Evolutionary conservation across 2,888 invertebrate genomes (phyloP), one percentile per base, ranked within the genome.

Genomic region (Arctia plantaginis): DNA sequence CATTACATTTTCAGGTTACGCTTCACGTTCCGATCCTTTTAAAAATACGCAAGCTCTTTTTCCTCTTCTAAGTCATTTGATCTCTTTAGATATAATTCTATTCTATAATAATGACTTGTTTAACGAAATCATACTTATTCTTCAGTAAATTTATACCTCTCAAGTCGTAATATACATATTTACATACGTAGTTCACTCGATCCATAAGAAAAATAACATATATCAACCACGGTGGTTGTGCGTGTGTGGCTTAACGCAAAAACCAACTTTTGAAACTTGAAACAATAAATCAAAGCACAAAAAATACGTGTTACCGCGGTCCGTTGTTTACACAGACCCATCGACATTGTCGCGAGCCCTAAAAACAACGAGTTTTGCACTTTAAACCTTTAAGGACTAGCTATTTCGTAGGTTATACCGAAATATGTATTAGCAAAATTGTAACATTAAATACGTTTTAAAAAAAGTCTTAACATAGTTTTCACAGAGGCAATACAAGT

Each of bases 221-320:
- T 79, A 87, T 87, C 85, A 83, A 86, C 85, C 86, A 82, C 92
- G 89, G 91, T 90, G 89, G 87, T 93, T 91, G 95, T 88, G 92
- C 93, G 95, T 89, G 95, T 94, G 95, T 95, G 95, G 95, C 89
- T 87, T 86, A 86, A 86, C 76, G 90, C 89, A 94, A 94, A 94
- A 95, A 94, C 76, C 89, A 86, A 91, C 91, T 94, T 93, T 91
- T 93, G 92, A 91, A 94, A 94, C 90, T 83, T 90, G 91, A 93
- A 93, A 94, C 93, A 92, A 94, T 95, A 95, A 95, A 94, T 95
- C 95, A 94, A 93, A 92, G 90, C 86, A 90, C 91, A 95, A 94
- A 95, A 93, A 94, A 92, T 89, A 94, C 91, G 95, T 94, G 95
- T 94, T 93, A 93, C 92, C 90, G 88, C 84, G 88, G 88, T 88